phyloP scores from a whole-genome alignment of 2,888 invertebrate genomes.

The Andrena fulva region DNA sequence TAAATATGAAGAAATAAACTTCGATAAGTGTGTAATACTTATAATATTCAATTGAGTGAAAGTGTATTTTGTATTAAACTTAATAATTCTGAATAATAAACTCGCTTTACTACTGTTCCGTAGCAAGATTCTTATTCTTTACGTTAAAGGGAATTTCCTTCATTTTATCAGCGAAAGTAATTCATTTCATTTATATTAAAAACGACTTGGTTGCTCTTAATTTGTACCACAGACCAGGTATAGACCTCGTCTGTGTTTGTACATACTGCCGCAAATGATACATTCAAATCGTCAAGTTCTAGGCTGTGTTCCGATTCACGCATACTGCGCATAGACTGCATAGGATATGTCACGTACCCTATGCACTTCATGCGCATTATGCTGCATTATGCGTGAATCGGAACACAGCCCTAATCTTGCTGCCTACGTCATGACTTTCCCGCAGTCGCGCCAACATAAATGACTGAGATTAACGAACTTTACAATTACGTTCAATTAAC shows the following conservation, averaged over 20 bases:
- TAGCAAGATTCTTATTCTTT: neutral
- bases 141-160: neutral
- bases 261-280: slow-evolving; percentile 15
- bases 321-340: too few relatives aligned
- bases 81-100: neutral
- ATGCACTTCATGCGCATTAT: too few relatives aligned
- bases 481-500: slow-evolving; percentile 1
- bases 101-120: neutral
- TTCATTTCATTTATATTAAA: neutral
- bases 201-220: neutral
- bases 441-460: slow-evolving; percentile 35
- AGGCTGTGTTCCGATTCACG: too few relatives aligned
- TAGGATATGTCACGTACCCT: too few relatives aligned
- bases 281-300: slow-evolving; percentile 53
- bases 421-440: slow-evolving; percentile 57
- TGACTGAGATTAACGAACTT: neutral
- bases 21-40: neutral
- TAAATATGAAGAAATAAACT: neutral
- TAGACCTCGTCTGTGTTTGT: too few relatives aligned
- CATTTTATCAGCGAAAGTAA: neutral
- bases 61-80: neutral
- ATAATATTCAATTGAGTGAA: neutral
- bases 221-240: neutral
- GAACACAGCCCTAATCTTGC: too few relatives aligned
- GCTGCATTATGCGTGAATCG: too few relatives aligned